Evolutionary conservation across 1,140 invertebrate genomes (phyloP).

Genomic region (Monomorium pharaonis): DNA sequence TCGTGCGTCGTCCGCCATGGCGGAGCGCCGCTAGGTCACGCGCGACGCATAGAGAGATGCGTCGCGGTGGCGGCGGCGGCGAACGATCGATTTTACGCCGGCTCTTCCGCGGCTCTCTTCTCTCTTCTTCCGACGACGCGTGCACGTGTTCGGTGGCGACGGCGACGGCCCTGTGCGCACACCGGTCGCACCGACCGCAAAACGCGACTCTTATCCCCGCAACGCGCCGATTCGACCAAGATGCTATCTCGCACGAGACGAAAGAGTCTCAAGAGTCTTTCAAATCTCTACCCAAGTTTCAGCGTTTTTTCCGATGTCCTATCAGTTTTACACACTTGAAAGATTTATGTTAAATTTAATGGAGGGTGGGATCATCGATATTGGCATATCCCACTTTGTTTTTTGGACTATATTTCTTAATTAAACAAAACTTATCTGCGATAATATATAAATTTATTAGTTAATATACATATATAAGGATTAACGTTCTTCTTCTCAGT

Average conservation of each 20-base stretch:
- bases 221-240: not conserved
- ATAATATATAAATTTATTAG: too few relatives aligned
- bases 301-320: too few relatives aligned
- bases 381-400: too few relatives aligned
- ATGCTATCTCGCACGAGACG: not conserved
- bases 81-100: slow-evolving; percentile 71
- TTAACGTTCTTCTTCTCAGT: too few relatives aligned
- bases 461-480: too few relatives aligned
- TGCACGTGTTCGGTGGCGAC: slow-evolving; percentile 65
- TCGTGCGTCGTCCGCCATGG: slow-evolving; percentile 66
- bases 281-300: too few relatives aligned
- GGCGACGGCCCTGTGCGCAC: slow-evolving; percentile 3
- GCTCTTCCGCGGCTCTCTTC: not conserved
- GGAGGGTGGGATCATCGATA: too few relatives aligned
- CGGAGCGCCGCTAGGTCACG: slow-evolving; percentile 66
- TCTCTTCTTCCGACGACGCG: slow-evolving; percentile 41
- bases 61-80: slow-evolving; percentile 30
- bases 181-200: slow-evolving; percentile 17
- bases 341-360: too few relatives aligned
- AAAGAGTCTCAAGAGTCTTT: too few relatives aligned
- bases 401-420: too few relatives aligned
- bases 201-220: slow-evolving; percentile 22
- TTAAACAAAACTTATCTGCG: too few relatives aligned
- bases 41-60: slow-evolving; percentile 69
- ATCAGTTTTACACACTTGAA: too few relatives aligned